Evolutionary conservation across 2,888 invertebrate genomes (phyloP).

Genomic region (Anoncus sp.): DNA sequence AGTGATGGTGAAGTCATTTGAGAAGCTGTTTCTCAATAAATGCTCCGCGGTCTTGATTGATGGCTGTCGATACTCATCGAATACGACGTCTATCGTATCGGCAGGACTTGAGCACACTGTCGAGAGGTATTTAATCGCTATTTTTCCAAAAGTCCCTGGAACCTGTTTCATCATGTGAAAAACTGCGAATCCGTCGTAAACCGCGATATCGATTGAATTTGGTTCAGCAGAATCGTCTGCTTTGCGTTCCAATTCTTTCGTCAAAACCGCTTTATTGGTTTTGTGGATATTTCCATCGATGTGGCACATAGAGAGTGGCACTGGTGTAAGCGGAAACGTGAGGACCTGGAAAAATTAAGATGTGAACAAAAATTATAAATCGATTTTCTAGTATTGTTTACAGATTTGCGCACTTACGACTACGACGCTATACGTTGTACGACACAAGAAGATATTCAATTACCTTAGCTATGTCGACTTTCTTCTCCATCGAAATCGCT

Average conservation of each 20-base stretch:
- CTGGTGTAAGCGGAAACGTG: slow-evolving; percentile 66
- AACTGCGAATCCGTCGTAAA: neutral
- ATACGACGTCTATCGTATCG: neutral
- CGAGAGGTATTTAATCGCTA: neutral
- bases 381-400: neutral
- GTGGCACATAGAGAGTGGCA: slow-evolving; percentile 67
- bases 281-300: slow-evolving; percentile 67
- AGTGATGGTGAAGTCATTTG: too few relatives aligned
- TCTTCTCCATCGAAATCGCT: slow-evolving; percentile 48
- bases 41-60: slow-evolving; percentile 36
- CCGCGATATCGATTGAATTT: too few relatives aligned
- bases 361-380: neutral
- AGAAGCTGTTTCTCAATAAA: too few relatives aligned
- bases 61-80: slow-evolving; percentile 34
- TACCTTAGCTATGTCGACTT: slow-evolving; percentile 60
- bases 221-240: too few relatives aligned
- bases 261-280: slow-evolving; percentile 66
- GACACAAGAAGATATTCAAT: slow-evolving; percentile 1
- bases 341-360: slow-evolving; percentile 2
- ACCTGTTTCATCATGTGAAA: neutral
- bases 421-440: slow-evolving; percentile 3
- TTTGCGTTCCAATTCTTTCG: slow-evolving; percentile 60
- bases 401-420: neutral
- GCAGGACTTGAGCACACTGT: slow-evolving; percentile 7
- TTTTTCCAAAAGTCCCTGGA: slow-evolving; percentile 8